Evolutionary conservation across 2,888 invertebrate genomes (phyloP).

Genomic region (Furcula furcula): DNA sequence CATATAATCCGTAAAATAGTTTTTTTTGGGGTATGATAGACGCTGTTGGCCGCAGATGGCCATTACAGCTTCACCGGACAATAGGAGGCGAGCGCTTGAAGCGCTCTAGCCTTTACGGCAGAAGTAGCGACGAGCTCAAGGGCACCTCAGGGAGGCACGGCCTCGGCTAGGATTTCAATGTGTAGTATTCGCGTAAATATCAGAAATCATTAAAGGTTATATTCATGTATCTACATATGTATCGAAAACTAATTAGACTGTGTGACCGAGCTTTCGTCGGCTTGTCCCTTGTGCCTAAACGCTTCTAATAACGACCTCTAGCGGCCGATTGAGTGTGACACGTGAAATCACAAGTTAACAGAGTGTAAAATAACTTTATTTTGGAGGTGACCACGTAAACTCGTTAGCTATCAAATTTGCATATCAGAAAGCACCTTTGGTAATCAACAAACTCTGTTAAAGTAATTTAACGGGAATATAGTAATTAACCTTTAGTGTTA

Average conservation of each 20-base stretch:
- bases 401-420: constrained; percentile 40
- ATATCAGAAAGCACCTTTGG: constrained; percentile 35
- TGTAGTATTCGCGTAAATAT: no score
- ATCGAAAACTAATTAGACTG: constrained; percentile 4
- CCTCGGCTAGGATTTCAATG: no score
- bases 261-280: neutral
- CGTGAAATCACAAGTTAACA: neutral
- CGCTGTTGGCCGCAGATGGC: no score
- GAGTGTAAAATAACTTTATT: constrained; percentile 10
- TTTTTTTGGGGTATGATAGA: no score
- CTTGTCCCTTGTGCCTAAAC: neutral
- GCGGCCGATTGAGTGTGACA: neutral
- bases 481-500: constrained; percentile 15
- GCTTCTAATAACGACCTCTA: neutral
- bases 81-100: no score
- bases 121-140: no score
- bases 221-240: no score
- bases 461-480: constrained; percentile 17
- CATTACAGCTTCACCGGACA: no score
- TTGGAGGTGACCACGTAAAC: constrained; percentile 12
- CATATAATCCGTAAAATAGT: no score
- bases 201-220: no score
- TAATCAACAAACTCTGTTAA: constrained; percentile 31
- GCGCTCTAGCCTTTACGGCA: no score
- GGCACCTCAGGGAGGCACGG: no score